Percentiles rank a stretch among this genome's conserved stretches.
Evolutionary conservation across 2,888 invertebrate genomes (phyloP).

Genomic region (Sarcophaga variegata): DNA sequence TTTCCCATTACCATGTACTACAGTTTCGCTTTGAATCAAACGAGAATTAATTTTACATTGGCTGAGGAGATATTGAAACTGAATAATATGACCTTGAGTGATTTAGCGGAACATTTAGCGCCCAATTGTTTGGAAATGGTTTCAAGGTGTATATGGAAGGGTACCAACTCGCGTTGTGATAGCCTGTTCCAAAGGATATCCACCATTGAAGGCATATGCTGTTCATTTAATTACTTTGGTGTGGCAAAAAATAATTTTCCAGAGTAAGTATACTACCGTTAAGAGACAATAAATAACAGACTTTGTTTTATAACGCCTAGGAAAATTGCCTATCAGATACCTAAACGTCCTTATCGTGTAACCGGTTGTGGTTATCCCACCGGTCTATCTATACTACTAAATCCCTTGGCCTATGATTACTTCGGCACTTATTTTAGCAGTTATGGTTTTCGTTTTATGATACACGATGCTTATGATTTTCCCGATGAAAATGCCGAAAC

Average conservation of each 20-base stretch:
- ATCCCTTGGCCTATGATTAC: conserved; percentile 84
- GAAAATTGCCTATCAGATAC: conserved; percentile 79
- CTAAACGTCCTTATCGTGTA: conserved; percentile 83
- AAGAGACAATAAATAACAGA: background rate
- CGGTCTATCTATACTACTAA: conserved; percentile 85
- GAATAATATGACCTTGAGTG: conserved; percentile 76
- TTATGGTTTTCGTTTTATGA: conserved; percentile 85
- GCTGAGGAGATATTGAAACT: conserved; percentile 74
- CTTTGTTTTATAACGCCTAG: conserved; percentile 68
- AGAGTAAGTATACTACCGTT: conserved; percentile 70
- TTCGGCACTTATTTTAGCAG: conserved; percentile 85
- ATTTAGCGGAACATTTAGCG: conserved; percentile 79
- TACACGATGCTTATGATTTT: conserved; percentile 86
- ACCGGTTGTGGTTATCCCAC: conserved; percentile 88
- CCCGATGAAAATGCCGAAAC: conserved; percentile 85
- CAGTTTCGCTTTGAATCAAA: conserved; percentile 73
- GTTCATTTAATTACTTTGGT: conserved; percentile 86
- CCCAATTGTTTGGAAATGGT: conserved; percentile 84
- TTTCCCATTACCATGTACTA: conserved; percentile 76
- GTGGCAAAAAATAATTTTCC: conserved; percentile 78
- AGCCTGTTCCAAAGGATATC: conserved; percentile 84
- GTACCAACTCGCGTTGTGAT: conserved; percentile 83
- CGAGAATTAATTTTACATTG: conserved; percentile 71
- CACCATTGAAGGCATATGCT: conserved; percentile 84
- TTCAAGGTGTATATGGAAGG: conserved; percentile 85